Percentiles rank a stretch among this genome's conserved stretches.
These are phyloP conservation scores for Eupithecia subumbrata DNA, from an alignment of 2,888 invertebrate genomes.

Conservation along the genomic window DNA sequence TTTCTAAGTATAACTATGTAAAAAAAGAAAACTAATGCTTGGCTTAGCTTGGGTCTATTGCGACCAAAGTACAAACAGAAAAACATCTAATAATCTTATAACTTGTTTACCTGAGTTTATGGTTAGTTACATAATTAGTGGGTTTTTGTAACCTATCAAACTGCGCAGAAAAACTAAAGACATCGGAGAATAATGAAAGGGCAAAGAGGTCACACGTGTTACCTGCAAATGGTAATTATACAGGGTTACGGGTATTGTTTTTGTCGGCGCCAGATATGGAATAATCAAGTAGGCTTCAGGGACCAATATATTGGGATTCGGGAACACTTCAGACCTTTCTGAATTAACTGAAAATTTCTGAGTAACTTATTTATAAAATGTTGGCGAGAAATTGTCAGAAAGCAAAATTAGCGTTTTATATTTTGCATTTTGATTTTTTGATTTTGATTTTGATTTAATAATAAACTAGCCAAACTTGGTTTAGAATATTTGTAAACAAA, in stretches of 20 bases:
- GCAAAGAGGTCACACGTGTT: conserved; percentile 24
- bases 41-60: neutral
- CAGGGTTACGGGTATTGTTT: conserved; percentile 13
- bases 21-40: neutral
- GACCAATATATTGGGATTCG: neutral
- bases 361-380: neutral
- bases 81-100: neutral
- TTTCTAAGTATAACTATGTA: no score
- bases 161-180: conserved; percentile 11
- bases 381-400: no score
- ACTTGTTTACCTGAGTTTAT: neutral
- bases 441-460: no score
- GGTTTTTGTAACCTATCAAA: conserved; percentile 7
- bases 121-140: neutral
- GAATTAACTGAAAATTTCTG: no score
- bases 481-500: no score
- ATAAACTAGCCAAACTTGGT: no score
- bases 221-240: conserved; percentile 15
- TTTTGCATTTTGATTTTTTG: no score
- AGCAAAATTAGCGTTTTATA: no score
- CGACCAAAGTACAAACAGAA: neutral
- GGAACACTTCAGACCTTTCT: neutral
- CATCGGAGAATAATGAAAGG: conserved; percentile 15
- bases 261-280: conserved; percentile 22
- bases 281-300: conserved; percentile 24